Conservation (phyloP, 2,888 invertebrate species). For the Philopedon plagiatum region DNA sequence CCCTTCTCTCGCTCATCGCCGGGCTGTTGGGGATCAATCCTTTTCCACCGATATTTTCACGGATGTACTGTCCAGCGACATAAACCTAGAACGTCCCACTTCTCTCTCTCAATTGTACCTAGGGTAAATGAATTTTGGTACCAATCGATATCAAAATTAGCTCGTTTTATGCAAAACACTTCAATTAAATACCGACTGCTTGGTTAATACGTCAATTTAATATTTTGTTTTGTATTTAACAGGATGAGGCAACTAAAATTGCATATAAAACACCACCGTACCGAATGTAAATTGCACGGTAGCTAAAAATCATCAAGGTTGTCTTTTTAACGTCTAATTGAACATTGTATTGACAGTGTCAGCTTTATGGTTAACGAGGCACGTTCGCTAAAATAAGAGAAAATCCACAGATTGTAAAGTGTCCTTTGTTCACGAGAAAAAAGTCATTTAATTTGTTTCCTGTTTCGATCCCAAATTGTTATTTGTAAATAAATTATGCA, state of each 20-base stretch:
- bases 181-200: no score
- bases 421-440: background rate
- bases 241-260: background rate
- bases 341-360: constrained; percentile 5
- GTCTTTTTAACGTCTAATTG: background rate
- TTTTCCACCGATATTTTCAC: no score
- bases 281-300: background rate
- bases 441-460: background rate
- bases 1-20: no score
- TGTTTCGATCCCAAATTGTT: background rate
- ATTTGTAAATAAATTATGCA: background rate
- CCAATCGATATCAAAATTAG: no score
- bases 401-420: background rate
- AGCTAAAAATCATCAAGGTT: background rate
- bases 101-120: no score
- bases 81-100: no score
- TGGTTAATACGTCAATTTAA: no score
- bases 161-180: no score
- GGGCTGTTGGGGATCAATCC: no score
- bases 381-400: background rate
- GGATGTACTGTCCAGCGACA: no score
- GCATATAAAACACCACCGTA: background rate
- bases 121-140: no score
- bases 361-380: background rate
- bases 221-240: no score